Conservation (phyloP, 30 jellyfish, hydroid and myxozoan species). For the Catostylus mosaicus region DNA sequence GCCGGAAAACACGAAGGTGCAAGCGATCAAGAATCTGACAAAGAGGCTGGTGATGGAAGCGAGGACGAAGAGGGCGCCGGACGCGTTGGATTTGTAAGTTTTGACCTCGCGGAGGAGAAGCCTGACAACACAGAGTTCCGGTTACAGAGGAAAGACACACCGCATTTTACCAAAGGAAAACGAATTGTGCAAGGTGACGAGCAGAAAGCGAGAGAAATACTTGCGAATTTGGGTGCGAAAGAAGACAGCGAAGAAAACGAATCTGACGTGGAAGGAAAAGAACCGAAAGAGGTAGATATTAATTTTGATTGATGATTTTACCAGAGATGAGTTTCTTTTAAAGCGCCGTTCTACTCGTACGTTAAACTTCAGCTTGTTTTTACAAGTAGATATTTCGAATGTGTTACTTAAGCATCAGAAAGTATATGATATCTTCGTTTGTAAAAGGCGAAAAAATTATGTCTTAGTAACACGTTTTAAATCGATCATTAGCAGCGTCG, state of each 20-base stretch:
- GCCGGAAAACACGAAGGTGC: slow-evolving; percentile 7
- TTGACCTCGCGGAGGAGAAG: slow-evolving; percentile 50
- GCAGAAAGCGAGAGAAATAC: slow-evolving; percentile 67
- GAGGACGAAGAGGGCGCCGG: slow-evolving; percentile 59
- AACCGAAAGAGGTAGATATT: slow-evolving; percentile 29
- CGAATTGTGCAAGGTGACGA: slow-evolving; percentile 89
- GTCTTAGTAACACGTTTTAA: too few relatives aligned
- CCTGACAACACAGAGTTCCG: slow-evolving; percentile 38
- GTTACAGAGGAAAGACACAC: slow-evolving; percentile 89
- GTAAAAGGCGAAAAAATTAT: too few relatives aligned
- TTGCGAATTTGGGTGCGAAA: slow-evolving; percentile 54
- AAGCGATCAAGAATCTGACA: slow-evolving; percentile 30
- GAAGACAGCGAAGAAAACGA: slow-evolving; percentile 36
- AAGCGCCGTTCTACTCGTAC: too few relatives aligned
- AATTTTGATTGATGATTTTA: too few relatives aligned
- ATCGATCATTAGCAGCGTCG: too few relatives aligned
- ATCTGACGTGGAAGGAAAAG: slow-evolving; percentile 29
- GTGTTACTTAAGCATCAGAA: too few relatives aligned
- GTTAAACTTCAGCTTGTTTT: too few relatives aligned
- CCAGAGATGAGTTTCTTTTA: too few relatives aligned
- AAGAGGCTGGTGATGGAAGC: slow-evolving; percentile 41
- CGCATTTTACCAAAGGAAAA: slow-evolving; percentile 91
- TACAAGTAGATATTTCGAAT: too few relatives aligned
- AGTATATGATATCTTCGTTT: too few relatives aligned
- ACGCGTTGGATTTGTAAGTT: slow-evolving; percentile 65